Evolutionary conservation across 2,797 vertebrate genomes (phyloP).

Genomic region (Heteromormyrus szaboi): DNA sequence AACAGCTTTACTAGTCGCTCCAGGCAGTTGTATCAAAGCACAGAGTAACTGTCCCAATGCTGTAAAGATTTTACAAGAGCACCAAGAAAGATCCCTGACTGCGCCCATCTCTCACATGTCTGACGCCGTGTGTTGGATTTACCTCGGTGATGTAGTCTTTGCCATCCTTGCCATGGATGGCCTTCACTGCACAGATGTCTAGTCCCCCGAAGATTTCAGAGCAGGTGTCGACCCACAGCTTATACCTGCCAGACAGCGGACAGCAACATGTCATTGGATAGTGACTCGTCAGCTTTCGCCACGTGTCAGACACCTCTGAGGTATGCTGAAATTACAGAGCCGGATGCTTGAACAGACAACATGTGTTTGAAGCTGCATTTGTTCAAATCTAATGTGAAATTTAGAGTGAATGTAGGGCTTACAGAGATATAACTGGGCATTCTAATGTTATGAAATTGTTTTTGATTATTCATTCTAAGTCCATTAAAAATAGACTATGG

Average conservation of each 20-base stretch:
- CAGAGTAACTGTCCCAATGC: neutral
- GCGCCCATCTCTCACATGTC: neutral
- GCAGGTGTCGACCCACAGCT: slow-evolving; percentile 90
- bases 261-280: neutral
- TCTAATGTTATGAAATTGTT: neutral
- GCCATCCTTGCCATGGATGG: slow-evolving; percentile 94
- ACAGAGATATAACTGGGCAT: neutral
- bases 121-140: slow-evolving; percentile 35
- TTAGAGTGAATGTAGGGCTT: neutral
- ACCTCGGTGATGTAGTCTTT: slow-evolving; percentile 99
- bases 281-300: neutral
- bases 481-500: neutral
- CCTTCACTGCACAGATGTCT: slow-evolving; percentile 97
- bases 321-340: neutral
- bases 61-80: neutral
- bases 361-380: neutral
- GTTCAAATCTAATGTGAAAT: neutral
- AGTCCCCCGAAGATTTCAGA: slow-evolving; percentile 90
- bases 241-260: slow-evolving; percentile 63
- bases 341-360: neutral
- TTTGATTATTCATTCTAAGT: neutral
- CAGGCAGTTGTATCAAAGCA: neutral
- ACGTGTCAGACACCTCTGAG: neutral
- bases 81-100: neutral
- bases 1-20: neutral